phyloP scores from a whole-genome alignment of 1,140 invertebrate species.

The Pinna nobilis region DNA sequence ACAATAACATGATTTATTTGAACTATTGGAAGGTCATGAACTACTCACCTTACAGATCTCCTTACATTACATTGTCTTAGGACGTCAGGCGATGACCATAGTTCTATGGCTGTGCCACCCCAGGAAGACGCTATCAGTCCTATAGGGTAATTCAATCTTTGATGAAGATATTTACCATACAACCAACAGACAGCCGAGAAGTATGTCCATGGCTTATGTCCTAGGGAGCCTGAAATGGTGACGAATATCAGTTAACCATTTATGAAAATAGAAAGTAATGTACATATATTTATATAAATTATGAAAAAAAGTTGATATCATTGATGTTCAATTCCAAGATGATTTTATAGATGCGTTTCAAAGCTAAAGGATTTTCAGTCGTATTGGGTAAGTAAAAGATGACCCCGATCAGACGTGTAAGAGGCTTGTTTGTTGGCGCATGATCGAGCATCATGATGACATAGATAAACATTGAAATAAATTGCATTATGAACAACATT shows the following conservation, averaged over 20 bases:
- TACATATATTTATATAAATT: not conserved
- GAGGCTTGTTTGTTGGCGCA: too few relatives aligned
- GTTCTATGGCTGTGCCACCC: slow-evolving; percentile 55
- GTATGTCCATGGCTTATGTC: slow-evolving; percentile 37
- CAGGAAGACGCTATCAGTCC: slow-evolving; percentile 51
- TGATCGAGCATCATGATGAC: too few relatives aligned
- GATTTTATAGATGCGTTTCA: too few relatives aligned
- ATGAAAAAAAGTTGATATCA: not conserved
- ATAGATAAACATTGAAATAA: too few relatives aligned
- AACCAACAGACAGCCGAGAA: slow-evolving; percentile 64
- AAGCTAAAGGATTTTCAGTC: too few relatives aligned
- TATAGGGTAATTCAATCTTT: slow-evolving; percentile 50
- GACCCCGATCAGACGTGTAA: too few relatives aligned
- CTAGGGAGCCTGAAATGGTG: slow-evolving; percentile 2
- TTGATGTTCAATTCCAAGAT: too few relatives aligned
- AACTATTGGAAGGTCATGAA: not conserved
- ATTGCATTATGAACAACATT: too few relatives aligned
- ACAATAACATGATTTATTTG: not conserved
- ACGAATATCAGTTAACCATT: not conserved
- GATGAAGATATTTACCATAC: slow-evolving; percentile 55
- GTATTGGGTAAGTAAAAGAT: too few relatives aligned
- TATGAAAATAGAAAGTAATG: not conserved
- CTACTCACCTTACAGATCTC: not conserved
- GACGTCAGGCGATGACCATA: slow-evolving; percentile 51
- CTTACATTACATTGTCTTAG: slow-evolving; percentile 40